Conservation (phyloP, 2,888 invertebrate species). For the Notodonta dromedarius region DNA sequence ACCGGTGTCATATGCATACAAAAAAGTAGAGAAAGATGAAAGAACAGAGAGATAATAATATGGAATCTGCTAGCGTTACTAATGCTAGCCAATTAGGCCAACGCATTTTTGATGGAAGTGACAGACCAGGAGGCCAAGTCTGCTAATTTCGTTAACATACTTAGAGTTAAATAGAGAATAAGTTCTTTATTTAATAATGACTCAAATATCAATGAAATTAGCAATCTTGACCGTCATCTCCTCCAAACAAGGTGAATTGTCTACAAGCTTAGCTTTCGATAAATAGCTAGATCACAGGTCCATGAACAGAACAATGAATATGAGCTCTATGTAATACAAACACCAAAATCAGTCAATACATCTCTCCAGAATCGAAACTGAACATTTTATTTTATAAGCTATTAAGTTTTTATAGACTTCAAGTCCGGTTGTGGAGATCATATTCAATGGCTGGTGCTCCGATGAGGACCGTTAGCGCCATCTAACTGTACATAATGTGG, state of each 20-base stretch:
- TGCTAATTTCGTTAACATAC: not conserved
- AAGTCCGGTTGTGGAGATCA: constrained; percentile 17
- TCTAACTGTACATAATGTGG: constrained; percentile 62
- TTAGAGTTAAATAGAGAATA: not conserved
- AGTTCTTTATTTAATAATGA: too few relatives aligned
- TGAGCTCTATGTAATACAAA: not conserved
- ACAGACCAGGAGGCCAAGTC: too few relatives aligned
- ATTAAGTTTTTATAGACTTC: constrained; percentile 8
- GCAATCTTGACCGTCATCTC: too few relatives aligned
- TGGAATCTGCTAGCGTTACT: not conserved
- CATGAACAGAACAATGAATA: too few relatives aligned
- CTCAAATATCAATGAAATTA: too few relatives aligned
- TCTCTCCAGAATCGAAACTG: not conserved
- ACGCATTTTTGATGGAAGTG: too few relatives aligned
- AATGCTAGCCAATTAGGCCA: too few relatives aligned
- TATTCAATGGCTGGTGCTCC: constrained; percentile 24
- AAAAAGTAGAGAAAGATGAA: not conserved
- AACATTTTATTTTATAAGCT: not conserved
- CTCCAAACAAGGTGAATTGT: too few relatives aligned
- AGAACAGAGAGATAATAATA: not conserved
- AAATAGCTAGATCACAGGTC: too few relatives aligned
- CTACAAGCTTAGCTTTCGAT: too few relatives aligned
- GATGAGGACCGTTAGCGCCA: constrained; percentile 55
- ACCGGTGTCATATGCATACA: not conserved
- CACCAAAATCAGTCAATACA: not conserved